Percentiles rank a stretch among this genome's conserved stretches.
Conservation (phyloP, 2,888 invertebrate species). For the Nemapogon koenigi region DNA sequence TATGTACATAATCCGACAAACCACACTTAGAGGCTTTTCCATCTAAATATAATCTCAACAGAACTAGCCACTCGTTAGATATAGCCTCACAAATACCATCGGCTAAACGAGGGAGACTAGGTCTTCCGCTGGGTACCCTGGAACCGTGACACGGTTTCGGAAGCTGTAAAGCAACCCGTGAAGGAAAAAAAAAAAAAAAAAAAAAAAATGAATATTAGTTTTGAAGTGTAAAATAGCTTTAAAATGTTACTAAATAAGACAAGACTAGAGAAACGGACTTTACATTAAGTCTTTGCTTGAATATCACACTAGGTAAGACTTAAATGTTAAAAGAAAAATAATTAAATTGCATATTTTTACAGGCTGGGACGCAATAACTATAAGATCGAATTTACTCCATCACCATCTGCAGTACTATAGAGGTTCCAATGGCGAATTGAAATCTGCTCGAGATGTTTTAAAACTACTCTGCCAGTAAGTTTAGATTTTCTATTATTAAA, state of each 20-base stretch:
- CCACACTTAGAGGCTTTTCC: too few relatives aligned
- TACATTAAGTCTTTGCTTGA: neutral
- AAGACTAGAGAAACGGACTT: neutral
- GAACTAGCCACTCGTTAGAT: too few relatives aligned
- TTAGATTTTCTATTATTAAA: too few relatives aligned
- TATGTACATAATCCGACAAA: too few relatives aligned
- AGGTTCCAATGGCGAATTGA: constrained; percentile 73
- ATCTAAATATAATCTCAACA: too few relatives aligned
- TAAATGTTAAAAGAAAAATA: constrained; percentile 15
- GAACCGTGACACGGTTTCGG: too few relatives aligned
- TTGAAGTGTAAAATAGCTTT: neutral
- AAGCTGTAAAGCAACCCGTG: too few relatives aligned
- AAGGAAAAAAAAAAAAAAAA: too few relatives aligned
- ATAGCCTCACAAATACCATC: too few relatives aligned
- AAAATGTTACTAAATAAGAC: neutral
- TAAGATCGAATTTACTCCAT: constrained; percentile 71
- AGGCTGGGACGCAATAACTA: constrained; percentile 56
- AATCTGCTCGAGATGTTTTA: constrained; percentile 72
- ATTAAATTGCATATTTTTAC: constrained; percentile 14
- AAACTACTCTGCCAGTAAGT: constrained; percentile 71
- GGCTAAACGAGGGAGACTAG: too few relatives aligned
- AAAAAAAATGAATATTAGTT: neutral
- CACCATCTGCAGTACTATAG: constrained; percentile 73
- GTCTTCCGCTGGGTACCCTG: too few relatives aligned
- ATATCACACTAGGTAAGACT: neutral